Base-by-base conservation (phyloP, 2,888 invertebrate species). In the Chloroclysta siterata region DNA sequence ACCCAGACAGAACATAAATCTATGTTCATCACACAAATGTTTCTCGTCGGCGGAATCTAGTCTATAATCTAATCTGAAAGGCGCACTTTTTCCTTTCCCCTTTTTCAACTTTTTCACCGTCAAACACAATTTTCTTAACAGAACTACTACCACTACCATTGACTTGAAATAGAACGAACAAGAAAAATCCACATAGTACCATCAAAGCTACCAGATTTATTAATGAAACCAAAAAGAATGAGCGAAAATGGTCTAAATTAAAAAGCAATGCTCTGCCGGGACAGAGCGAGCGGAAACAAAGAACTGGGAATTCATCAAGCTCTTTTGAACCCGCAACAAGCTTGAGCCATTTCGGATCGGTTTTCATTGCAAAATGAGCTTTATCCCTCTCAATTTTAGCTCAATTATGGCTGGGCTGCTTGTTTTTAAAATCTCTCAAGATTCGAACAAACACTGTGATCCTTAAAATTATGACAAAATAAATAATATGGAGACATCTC, bases 261-360 rank as follows among this genome's bases (percentile, higher is more conserved):
- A 91, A 91, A 91, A 89, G 90, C 89, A 85, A 91, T 90, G 90
- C 88, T 88, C 88, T 84, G 87, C 86, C 84, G 88, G 83, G 87
- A 81, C 83, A 84, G 88, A 90, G 86, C 88, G 84, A 82, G 87
- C 84, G 86, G 88, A 91, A 91, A 92, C 92, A 91, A 92, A 90
- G 91, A 83, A 78, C 82, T 82, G 82, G 81, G 84, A 85, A 90
- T 91, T 92, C 91, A 92, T 92, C 90, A 92, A 86, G 90, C 85
- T 89, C 90, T 90, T 91, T 90, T 90, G 90, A 91, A 88, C 90
- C 82, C 84, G 75, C 56, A 56, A 41, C 48, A 48, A 50, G 56
- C 56, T 48, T 48, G 48, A 41, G 48, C 28, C 56, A 56, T 56
- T 55, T 22, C 48, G 7, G n/a, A 56, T 56, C 7, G 28, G 47